Evolutionary conservation across 2,888 invertebrate species (phyloP).

Genomic region (Archaeoteleia sp.): DNA sequence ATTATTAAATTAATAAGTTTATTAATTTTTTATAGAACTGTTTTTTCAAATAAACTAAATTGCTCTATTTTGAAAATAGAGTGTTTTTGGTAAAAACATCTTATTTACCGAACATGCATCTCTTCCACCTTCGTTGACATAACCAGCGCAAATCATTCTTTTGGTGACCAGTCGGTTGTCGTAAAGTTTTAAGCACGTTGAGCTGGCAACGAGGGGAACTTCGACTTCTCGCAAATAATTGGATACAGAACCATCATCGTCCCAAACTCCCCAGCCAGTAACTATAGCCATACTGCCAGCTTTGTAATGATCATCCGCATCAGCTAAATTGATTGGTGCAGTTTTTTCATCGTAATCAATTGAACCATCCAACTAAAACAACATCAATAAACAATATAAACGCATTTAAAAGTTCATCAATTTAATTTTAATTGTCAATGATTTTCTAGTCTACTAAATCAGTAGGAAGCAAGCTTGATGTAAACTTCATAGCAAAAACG

Average conservation of each 20-base stretch:
- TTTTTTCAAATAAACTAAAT: too few relatives aligned
- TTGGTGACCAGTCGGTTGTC: slow-evolving; percentile 71
- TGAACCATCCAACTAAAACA: slow-evolving; percentile 58
- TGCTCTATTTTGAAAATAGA: slow-evolving; percentile 3
- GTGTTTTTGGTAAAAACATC: background rate
- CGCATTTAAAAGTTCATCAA: too few relatives aligned
- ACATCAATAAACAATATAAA: too few relatives aligned
- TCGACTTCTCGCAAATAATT: slow-evolving; percentile 62
- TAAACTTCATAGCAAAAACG: too few relatives aligned
- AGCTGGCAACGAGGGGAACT: slow-evolving; percentile 63
- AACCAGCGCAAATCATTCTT: slow-evolving; percentile 80
- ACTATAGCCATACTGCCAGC: slow-evolving; percentile 62
- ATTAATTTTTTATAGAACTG: too few relatives aligned
- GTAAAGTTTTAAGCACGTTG: slow-evolving; percentile 62
- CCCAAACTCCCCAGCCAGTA: slow-evolving; percentile 68
- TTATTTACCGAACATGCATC: slow-evolving; percentile 78
- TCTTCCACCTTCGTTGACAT: slow-evolving; percentile 77
- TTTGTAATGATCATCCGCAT: slow-evolving; percentile 56
- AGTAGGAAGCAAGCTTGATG: too few relatives aligned
- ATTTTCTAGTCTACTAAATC: too few relatives aligned
- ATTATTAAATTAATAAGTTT: too few relatives aligned
- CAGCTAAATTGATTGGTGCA: slow-evolving; percentile 59
- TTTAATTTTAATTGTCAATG: too few relatives aligned
- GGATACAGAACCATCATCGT: slow-evolving; percentile 56
- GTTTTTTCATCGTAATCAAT: slow-evolving; percentile 55